phyloP scores from a whole-genome alignment of 2,797 vertebrate genomes.

The Hypotaenidia okinawae region DNA sequence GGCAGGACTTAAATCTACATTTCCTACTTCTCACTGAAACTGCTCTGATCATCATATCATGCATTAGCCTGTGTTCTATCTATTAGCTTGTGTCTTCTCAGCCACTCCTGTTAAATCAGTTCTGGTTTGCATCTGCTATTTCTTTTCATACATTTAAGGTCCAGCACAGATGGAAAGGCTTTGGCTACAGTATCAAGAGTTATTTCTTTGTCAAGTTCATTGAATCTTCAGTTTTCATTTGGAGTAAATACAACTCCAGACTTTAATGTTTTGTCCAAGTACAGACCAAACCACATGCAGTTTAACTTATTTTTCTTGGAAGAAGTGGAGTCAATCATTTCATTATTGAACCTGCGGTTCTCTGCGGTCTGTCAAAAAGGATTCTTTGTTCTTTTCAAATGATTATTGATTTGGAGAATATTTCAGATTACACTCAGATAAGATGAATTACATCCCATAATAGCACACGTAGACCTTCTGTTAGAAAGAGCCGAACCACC shows the following conservation, averaged over 20 bases:
- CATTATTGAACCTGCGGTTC: background rate
- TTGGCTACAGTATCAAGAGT: background rate
- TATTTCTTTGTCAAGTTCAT: background rate
- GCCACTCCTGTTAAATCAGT: background rate
- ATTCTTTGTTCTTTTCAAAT: constrained; percentile 2
- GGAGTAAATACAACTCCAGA: background rate
- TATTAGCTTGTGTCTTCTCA: background rate
- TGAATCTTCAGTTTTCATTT: background rate
- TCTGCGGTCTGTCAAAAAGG: background rate
- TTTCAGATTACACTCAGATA: constrained; percentile 8
- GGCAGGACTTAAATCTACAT: background rate
- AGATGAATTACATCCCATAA: constrained; percentile 18
- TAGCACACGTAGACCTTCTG: background rate
- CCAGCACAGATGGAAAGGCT: background rate
- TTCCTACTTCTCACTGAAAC: background rate
- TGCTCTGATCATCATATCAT: background rate
- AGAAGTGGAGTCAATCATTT: constrained; percentile 5
- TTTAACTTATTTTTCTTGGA: constrained; percentile 22
- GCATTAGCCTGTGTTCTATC: background rate
- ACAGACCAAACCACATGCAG: background rate
- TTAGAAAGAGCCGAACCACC: background rate
- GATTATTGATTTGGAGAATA: constrained; percentile 39
- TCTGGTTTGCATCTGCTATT: background rate
- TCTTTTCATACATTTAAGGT: background rate
- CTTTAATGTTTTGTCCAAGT: background rate